Conservation (phyloP, 2,888 invertebrate species). For the Eupithecia insigniata region DNA sequence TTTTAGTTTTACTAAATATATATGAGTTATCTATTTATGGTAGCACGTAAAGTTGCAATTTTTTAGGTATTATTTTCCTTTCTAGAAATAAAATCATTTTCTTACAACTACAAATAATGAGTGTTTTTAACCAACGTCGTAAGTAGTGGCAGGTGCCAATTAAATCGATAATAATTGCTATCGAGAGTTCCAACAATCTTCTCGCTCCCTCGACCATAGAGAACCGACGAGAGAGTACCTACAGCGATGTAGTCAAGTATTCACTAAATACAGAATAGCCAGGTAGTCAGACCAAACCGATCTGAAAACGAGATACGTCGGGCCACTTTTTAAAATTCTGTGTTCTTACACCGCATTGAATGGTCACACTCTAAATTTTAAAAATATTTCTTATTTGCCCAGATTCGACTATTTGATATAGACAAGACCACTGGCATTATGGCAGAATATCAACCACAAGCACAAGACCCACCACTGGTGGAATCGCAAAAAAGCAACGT, state of each 20-base stretch:
- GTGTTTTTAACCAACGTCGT: not conserved
- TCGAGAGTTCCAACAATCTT: slow-evolving; percentile 23
- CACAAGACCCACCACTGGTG: too few species aligned
- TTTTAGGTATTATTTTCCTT: not conserved
- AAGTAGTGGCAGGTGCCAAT: slow-evolving; percentile 21
- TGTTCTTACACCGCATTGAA: not conserved
- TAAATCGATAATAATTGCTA: slow-evolving; percentile 32
- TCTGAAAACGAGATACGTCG: not conserved
- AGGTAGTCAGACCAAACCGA: not conserved
- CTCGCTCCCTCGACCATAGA: slow-evolving; percentile 15
- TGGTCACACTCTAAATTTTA: too few species aligned
- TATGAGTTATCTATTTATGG: not conserved
- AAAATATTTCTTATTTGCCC: not conserved
- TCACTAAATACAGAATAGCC: not conserved
- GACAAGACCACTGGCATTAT: too few species aligned
- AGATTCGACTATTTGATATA: not conserved
- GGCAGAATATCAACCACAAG: too few species aligned
- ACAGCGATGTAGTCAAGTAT: not conserved
- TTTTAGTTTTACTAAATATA: too few species aligned
- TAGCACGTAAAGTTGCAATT: not conserved
- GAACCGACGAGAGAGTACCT: not conserved
- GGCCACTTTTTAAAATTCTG: too few species aligned
- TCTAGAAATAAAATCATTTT: not conserved
- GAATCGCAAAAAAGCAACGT: too few species aligned
- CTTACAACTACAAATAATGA: slow-evolving; percentile 1